Base-by-base conservation (phyloP, 2,888 invertebrate species). In the Xylocampa areola region DNA sequence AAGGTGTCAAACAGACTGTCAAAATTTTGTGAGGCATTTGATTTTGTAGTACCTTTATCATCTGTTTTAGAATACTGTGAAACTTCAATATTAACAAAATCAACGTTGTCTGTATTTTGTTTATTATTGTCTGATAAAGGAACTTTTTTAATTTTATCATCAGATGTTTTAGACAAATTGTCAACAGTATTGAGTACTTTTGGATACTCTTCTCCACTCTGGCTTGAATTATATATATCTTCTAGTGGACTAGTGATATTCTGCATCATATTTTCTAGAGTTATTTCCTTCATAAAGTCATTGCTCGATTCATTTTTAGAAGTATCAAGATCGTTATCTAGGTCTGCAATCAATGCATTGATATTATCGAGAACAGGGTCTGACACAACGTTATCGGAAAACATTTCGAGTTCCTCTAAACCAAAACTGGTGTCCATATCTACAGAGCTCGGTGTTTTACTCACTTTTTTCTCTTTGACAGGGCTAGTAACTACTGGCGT, bases 361-460 rank as follows among this genome's bases (percentile, higher is more conserved):
- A 92, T 91, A 67, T 91, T 90, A 48, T 86, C 87, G 50, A 90
- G 82, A n/a, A 84, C 86, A 27, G 85, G 80, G 62, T 90, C 89
- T 5, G 86, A 77, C 4, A 68, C 79, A 48, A 88, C 76, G 68
- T 84, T 90, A 64, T 91, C 92, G 29, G 87, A 53, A 81, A 92
- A 91, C 52, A 90, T 82, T 73, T 88, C 91, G 30, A 90, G 59
- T 48, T 91, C 90, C 37, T 86, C 87, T 10, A 88, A 75, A n/a
- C 70, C 82, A 73, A 88, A 89, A 62, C 72, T 85, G 27, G 79
- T 67, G 39, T 65, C 44, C 4, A 68, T 50, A 25, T 63, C 67
- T 5, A 19, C 35, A 25, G 71, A 36, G 33, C 21, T 66, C 7
- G 43, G 10, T 30, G 58, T 48, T 23, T 49, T 57, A 4, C n/a